Conservation (phyloP, 1,140 invertebrate species). For the Heliconius himera region DNA sequence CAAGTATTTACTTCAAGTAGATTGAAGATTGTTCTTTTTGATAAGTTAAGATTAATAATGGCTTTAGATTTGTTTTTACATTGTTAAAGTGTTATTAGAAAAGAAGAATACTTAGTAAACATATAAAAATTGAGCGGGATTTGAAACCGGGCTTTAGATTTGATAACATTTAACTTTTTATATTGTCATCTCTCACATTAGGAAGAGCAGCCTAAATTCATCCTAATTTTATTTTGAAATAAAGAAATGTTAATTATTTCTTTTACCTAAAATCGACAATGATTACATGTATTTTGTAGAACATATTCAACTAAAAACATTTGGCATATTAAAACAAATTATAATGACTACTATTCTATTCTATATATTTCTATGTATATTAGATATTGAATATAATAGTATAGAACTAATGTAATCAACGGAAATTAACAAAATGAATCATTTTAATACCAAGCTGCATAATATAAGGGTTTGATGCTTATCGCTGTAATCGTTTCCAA, state of each 20-base stretch:
- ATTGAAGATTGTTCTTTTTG: conserved; percentile 41
- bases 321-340: not conserved
- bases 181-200: too few species aligned
- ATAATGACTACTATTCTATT: not conserved
- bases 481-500: conserved; percentile 62
- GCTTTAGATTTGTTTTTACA: conserved; percentile 21
- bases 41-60: conserved; percentile 40
- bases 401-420: conserved; percentile 25
- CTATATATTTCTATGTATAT: not conserved
- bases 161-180: too few species aligned
- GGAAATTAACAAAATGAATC: conserved; percentile 42
- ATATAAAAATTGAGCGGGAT: too few species aligned
- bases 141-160: conserved; percentile 17
- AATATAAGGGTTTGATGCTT: conserved; percentile 48
- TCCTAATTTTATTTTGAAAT: too few species aligned
- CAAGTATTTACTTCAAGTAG: conserved; percentile 49
- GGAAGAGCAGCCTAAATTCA: too few species aligned
- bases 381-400: conserved; percentile 6
- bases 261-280: too few species aligned
- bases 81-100: too few species aligned
- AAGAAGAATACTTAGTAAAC: too few species aligned
- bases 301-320: not conserved
- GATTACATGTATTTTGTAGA: not conserved
- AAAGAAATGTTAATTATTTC: too few species aligned
- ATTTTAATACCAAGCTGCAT: conserved; percentile 32